A percentile compares a stretch with the other conserved stretches of the same genome.
Evolutionary conservation across 2,113 vertebrate species (phyloP).

Genomic region (Lathamus discolor): DNA sequence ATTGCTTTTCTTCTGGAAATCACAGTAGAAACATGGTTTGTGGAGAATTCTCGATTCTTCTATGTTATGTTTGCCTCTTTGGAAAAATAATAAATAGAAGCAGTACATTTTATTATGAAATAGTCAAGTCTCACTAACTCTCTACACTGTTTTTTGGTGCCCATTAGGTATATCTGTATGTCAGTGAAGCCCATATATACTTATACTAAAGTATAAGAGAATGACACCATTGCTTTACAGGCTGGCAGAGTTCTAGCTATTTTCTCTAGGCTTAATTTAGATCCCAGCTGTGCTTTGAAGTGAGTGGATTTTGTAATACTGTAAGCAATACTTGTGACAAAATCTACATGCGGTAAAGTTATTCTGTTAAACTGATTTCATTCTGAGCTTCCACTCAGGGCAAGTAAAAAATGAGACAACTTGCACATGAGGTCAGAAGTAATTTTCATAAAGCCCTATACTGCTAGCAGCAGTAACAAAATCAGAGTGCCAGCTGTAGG

Average conservation of each 20-base stretch:
- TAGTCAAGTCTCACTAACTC: background rate
- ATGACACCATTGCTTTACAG: constrained; percentile 28
- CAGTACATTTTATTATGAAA: constrained; percentile 10
- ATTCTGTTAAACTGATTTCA: constrained; percentile 9
- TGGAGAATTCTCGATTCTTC: background rate
- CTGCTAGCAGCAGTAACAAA: background rate
- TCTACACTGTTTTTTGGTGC: background rate
- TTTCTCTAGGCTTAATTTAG: constrained; percentile 49
- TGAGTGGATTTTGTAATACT: constrained; percentile 23
- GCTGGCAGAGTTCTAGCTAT: constrained; percentile 23
- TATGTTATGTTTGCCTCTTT: background rate
- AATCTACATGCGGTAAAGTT: background rate
- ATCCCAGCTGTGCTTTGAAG: constrained; percentile 49
- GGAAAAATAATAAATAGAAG: constrained; percentile 33
- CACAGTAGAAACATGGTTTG: background rate
- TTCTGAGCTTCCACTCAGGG: background rate
- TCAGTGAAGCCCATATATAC: background rate
- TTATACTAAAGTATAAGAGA: background rate
- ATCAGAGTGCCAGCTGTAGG: constrained; percentile 6
- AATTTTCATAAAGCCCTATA: background rate
- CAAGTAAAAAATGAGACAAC: background rate
- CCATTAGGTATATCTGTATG: background rate
- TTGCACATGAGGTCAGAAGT: constrained; percentile 19
- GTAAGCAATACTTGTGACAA: constrained; percentile 22
- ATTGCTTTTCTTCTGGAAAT: constrained; percentile 1